Base-by-base conservation (phyloP, 2,888 invertebrate genomes). In the Trichogramma dendrolimi region DNA sequence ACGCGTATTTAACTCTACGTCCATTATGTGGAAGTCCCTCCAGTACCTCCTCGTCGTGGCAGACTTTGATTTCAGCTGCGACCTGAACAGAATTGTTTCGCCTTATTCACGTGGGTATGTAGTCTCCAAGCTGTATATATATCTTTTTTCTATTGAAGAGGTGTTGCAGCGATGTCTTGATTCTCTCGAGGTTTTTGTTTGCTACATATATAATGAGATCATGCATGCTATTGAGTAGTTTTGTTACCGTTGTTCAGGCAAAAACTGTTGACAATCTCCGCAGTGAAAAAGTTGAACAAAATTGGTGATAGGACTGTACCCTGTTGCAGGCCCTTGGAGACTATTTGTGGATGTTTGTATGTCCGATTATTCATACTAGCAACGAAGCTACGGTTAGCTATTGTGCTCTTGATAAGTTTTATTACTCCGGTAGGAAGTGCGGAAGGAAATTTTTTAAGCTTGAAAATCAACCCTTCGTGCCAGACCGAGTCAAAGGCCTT, bases 271-370 rank as follows among this genome's bases (percentile, higher is more conserved):
- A 66, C 55, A 0, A 69, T 7, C 4, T 67, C 66, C 7, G 58
- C 49, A 3, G 57, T 66, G 46, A 40, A 66, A 10, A 70, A 67
- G 39, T 66, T 67, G n/a, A 70, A 69, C 0, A 70, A 44, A 2
- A 61, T 53, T 0, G 67, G 67, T 0, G 66, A 55, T 8, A 60
- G 63, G 0, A 65, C 67, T 8, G 63, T 65, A 0, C 66, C 68
- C 47, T 67, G 68, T 50, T 62, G 65, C 1, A 67, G 54, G 1
- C 64, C 68, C 10, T 43, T 4, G 4, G 5, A 27, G 43, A 8
- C n/a, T 27, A 44, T 44, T 8, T 38, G 38, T 10, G 38, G 40
- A 4, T 10, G n/a, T 4, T 39, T 51, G 6, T 27, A 27, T 5
- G 6, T 7, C 39, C 6, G 6, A 4, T 8, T 39, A 4, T 7